Percentiles rank a stretch among this genome's conserved stretches.
Conservation (phyloP, 2,888 invertebrate genomes). For the Agonopterix alstromeriana region DNA sequence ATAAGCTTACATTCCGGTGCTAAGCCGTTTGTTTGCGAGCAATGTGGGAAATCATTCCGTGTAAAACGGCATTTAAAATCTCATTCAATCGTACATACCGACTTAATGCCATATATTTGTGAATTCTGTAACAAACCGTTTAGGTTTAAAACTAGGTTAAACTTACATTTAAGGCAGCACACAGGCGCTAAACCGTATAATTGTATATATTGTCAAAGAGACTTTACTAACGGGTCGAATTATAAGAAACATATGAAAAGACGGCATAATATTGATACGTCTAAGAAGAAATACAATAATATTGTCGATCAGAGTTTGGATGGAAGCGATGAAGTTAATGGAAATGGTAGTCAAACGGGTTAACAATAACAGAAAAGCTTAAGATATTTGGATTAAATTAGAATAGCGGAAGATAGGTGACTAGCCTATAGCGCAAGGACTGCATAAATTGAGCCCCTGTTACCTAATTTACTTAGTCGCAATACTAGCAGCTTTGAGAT, state of each 20-base stretch:
- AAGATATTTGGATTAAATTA: no score
- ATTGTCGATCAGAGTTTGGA: slow-evolving; percentile 19
- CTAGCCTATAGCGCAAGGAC: no score
- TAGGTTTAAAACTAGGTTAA: slow-evolving; percentile 61
- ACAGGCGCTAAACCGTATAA: slow-evolving; percentile 65
- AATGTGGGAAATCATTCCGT: slow-evolving; percentile 63
- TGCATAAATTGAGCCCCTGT: no score
- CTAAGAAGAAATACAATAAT: slow-evolving; percentile 40
- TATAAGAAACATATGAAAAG: slow-evolving; percentile 68
- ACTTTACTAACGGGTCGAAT: slow-evolving; percentile 69
- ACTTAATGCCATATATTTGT: slow-evolving; percentile 60
- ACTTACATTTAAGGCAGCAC: slow-evolving; percentile 63
- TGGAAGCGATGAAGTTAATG: slow-evolving; percentile 13
- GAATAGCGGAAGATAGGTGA: no score
- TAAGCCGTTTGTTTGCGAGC: slow-evolving; percentile 66
- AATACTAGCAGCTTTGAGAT: no score
- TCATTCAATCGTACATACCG: slow-evolving; percentile 66
- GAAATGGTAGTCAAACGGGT: slow-evolving; percentile 1
- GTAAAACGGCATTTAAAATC: slow-evolving; percentile 66
- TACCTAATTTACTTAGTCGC: no score
- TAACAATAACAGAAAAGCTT: background rate
- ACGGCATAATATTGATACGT: slow-evolving; percentile 61
- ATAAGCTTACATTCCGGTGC: slow-evolving; percentile 55
- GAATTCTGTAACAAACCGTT: slow-evolving; percentile 63
- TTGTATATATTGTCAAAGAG: slow-evolving; percentile 56